Evolutionary conservation across 2,888 invertebrate genomes (phyloP).

Genomic region (Nymphalis c-album): DNA sequence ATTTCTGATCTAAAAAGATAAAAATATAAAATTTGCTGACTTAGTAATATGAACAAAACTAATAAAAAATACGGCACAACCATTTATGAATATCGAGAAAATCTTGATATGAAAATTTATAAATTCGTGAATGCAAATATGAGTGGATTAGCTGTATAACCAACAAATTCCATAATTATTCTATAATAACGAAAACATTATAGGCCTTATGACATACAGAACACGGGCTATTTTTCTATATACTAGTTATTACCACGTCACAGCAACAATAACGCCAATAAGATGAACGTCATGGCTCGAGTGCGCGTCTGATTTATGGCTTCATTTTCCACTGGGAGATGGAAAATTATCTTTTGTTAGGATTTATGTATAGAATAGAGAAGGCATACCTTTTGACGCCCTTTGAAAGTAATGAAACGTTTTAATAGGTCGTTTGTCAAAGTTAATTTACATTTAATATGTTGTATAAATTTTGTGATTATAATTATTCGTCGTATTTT

Average conservation of each 20-base stretch:
- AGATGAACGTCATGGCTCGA: constrained; percentile 49
- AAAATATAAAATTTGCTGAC: neutral
- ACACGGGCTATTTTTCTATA: constrained; percentile 36
- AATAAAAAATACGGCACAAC: neutral
- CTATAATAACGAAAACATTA: constrained; percentile 9
- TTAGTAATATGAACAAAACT: neutral
- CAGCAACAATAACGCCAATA: constrained; percentile 46
- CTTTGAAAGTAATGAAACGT: constrained; percentile 34
- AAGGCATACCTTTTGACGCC: constrained; percentile 34
- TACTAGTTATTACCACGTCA: constrained; percentile 32
- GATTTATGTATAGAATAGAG: constrained; percentile 42
- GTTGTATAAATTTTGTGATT: constrained; percentile 10
- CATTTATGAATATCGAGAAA: neutral
- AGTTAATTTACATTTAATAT: constrained; percentile 29
- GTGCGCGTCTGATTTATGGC: constrained; percentile 50
- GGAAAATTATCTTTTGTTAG: constrained; percentile 45
- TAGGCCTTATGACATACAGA: neutral
- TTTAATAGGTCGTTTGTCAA: constrained; percentile 32
- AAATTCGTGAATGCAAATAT: constrained; percentile 4
- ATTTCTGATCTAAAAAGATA: too few relatives aligned
- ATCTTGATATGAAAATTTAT: neutral
- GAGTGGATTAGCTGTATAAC: constrained; percentile 2
- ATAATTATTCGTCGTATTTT: neutral
- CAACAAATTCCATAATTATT: constrained; percentile 16
- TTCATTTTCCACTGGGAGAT: constrained; percentile 48